Conservation (phyloP, 2,113 vertebrate species). For the Chrysochloris asiatica region DNA sequence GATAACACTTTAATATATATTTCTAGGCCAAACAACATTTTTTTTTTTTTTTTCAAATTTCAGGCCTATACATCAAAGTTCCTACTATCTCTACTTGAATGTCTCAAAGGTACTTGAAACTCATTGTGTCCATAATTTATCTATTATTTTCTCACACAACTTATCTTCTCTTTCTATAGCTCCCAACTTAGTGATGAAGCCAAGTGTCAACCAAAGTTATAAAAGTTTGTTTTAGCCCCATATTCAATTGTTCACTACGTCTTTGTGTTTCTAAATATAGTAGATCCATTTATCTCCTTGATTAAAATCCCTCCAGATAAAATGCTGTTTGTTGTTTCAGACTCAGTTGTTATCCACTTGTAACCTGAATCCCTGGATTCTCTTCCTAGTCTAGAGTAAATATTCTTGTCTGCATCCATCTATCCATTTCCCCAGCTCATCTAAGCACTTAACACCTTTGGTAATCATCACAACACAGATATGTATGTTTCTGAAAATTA, state of each 20-base stretch:
- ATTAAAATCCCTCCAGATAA: background rate
- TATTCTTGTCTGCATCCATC: background rate
- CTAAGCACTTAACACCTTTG: background rate
- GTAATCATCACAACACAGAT: background rate
- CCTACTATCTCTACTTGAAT: slow-evolving; percentile 15
- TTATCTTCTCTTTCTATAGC: background rate
- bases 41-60: slow-evolving; percentile 34
- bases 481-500: background rate
- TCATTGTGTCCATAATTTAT: slow-evolving; percentile 50
- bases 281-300: background rate
- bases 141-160: slow-evolving; percentile 4
- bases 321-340: slow-evolving; percentile 10
- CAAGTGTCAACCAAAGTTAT: slow-evolving; percentile 1
- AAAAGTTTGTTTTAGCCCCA: background rate
- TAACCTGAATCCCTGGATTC: background rate
- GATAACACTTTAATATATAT: slow-evolving; percentile 49
- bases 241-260: background rate
- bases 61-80: slow-evolving; percentile 61
- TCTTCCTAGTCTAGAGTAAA: background rate
- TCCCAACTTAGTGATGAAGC: slow-evolving; percentile 5
- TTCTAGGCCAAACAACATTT: slow-evolving; percentile 30
- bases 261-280: background rate
- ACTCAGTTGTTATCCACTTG: no score
- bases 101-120: slow-evolving; percentile 47
- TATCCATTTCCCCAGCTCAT: background rate